Conservation (phyloP, 64 coral and sea anemone species). For the Montipora capricornis region DNA sequence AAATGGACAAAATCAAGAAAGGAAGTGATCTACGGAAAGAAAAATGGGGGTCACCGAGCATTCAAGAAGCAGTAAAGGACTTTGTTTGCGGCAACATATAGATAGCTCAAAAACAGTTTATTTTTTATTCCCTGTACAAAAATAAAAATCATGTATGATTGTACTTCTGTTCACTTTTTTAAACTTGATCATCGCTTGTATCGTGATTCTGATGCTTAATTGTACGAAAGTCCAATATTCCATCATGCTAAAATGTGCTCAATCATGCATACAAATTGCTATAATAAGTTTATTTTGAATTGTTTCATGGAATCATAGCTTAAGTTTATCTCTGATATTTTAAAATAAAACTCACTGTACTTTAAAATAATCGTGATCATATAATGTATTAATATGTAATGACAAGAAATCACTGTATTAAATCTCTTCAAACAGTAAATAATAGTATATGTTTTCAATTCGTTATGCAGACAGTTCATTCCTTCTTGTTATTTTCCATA, state of each 20-base stretch:
- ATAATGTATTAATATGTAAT: conserved; percentile 16
- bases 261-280: neutral
- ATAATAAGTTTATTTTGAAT: neutral
- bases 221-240: too few species aligned
- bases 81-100: conserved; percentile 53
- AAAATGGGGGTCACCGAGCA: too few species aligned
- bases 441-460: neutral
- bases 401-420: conserved; percentile 3
- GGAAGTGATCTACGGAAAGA: too few species aligned
- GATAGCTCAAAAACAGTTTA: neutral
- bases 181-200: conserved; percentile 21
- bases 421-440: neutral
- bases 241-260: neutral
- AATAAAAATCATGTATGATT: neutral
- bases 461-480: neutral
- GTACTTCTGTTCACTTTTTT: neutral
- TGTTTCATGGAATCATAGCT: neutral
- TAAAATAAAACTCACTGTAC: conserved; percentile 1
- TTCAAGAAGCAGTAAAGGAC: too few species aligned
- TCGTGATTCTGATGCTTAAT: conserved; percentile 5
- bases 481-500: too few species aligned
- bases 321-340: conserved; percentile 15
- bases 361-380: conserved; percentile 6
- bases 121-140: neutral
- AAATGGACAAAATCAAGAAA: too few species aligned